These are phyloP conservation scores for Hiodon alosoides DNA, from an alignment of 2,113 vertebrate genomes.

Conservation along the genomic window DNA sequence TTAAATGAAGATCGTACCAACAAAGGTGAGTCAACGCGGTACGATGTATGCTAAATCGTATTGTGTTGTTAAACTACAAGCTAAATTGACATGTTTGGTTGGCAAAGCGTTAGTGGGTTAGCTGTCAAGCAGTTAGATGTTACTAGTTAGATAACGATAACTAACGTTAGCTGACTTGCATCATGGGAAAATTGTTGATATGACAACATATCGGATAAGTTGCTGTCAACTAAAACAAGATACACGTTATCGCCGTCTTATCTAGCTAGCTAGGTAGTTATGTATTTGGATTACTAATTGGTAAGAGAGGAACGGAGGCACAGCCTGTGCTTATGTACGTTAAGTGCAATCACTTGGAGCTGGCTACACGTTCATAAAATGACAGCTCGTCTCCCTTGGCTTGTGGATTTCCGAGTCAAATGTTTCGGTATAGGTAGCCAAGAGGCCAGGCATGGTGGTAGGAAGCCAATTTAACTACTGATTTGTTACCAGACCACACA, in stretches of 20 bases:
- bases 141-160: constrained; percentile 1
- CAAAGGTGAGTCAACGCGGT: constrained; percentile 56
- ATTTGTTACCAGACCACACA: too few species aligned
- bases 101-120: constrained; percentile 13
- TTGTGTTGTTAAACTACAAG: background rate
- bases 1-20: constrained; percentile 76
- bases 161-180: constrained; percentile 2
- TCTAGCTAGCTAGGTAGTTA: background rate
- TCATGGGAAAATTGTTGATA: background rate
- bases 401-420: too few species aligned
- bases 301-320: too few species aligned
- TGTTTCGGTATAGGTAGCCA: too few species aligned
- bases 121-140: background rate
- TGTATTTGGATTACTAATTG: too few species aligned
- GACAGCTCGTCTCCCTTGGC: too few species aligned
- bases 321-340: too few species aligned
- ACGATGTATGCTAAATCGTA: background rate
- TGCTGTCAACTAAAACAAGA: background rate
- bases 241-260: background rate
- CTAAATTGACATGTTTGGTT: constrained; percentile 5
- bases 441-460: too few species aligned
- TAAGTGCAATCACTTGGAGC: too few species aligned
- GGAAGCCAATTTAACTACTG: too few species aligned
- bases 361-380: too few species aligned
- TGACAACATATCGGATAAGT: constrained; percentile 2